Conservation (phyloP, 2,888 invertebrate species). For the Teleogryllus oceanicus region DNA sequence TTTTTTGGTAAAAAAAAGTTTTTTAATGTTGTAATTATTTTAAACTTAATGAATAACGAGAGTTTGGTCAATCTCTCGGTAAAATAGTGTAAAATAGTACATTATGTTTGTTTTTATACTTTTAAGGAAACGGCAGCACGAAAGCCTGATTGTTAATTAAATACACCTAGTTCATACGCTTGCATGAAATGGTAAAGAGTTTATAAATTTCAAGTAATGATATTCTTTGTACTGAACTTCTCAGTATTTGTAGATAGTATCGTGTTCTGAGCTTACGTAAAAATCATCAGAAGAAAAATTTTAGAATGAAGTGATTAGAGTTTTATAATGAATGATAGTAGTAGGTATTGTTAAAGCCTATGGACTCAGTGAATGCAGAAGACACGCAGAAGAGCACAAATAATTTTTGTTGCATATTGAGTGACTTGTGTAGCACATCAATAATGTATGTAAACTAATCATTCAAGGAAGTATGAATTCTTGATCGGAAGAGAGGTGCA, state of each 20-base stretch:
- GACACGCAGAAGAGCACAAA: not conserved
- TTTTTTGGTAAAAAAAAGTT: no score
- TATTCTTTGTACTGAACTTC: not conserved
- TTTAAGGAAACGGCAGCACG: not conserved
- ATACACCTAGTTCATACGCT: not conserved
- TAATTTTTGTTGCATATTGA: not conserved
- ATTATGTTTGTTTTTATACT: not conserved
- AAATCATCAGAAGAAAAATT: not conserved
- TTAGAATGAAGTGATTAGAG: conserved; percentile 7
- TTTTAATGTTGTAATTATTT: no score
- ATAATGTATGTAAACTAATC: not conserved
- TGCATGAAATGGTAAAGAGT: not conserved
- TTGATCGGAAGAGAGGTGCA: not conserved
- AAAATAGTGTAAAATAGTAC: no score
- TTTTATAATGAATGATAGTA: conserved; percentile 1
- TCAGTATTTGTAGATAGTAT: not conserved
- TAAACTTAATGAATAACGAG: not conserved
- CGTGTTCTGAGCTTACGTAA: not conserved
- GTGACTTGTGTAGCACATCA: not conserved
- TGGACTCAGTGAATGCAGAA: not conserved
- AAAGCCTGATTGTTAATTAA: not conserved
- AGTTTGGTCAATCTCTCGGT: not conserved
- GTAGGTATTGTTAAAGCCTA: not conserved
- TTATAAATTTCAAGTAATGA: not conserved
- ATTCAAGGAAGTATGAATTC: not conserved